Percentiles rank a stretch among this genome's conserved stretches.
Evolutionary conservation across 92 coral and sea anemone species (phyloP).

Genomic region (Porites rus): DNA sequence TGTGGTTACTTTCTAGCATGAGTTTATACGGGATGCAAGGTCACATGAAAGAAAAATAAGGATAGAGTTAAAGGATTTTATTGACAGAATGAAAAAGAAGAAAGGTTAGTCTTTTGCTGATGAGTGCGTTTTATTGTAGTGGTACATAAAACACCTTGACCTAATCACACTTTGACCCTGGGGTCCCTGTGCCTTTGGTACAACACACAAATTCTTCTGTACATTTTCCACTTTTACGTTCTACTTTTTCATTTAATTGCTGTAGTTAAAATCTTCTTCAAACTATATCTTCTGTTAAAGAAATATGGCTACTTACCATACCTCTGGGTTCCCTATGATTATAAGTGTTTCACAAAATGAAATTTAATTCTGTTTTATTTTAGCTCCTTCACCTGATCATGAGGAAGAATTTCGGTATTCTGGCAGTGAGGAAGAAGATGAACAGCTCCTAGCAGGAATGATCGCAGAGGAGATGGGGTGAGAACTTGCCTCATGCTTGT

Average conservation of each 20-base stretch:
- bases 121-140: no score
- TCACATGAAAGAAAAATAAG: conserved; percentile 96
- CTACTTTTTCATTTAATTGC: no score
- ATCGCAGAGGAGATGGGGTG: conserved; percentile 99
- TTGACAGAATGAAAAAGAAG: conserved; percentile 98
- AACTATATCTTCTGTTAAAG: no score
- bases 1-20: conserved; percentile 81
- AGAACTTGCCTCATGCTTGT: not conserved
- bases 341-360: no score
- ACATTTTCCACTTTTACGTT: no score
- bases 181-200: no score
- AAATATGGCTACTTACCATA: no score
- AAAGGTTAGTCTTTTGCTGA: conserved; percentile 69
- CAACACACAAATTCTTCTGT: no score
- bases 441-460: conserved; percentile 91
- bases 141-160: no score
- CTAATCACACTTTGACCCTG: no score
- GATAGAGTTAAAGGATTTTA: conserved; percentile 96
- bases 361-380: not conserved
- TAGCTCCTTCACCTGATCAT: conserved; percentile 80
- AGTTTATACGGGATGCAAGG: conserved; percentile 93
- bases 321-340: no score
- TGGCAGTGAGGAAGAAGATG: conserved; percentile 99
- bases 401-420: conserved; percentile 96
- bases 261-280: no score